phyloP scores from a whole-genome alignment of 2,113 vertebrate species.

The Oreochromis spilurus region DNA sequence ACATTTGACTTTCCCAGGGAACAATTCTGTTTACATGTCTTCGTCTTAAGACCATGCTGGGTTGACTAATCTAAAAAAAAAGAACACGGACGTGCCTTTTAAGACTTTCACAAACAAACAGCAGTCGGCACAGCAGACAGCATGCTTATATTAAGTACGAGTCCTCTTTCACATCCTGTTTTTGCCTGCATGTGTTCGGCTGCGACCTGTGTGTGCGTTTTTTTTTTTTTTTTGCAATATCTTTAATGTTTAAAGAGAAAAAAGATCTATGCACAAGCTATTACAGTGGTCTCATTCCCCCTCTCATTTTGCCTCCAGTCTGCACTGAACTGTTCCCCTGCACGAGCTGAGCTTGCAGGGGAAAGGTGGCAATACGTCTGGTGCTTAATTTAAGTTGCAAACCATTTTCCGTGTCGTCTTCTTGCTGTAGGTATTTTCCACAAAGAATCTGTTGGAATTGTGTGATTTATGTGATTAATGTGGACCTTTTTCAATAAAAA shows the following conservation, averaged over 20 bases:
- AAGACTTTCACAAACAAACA: not conserved
- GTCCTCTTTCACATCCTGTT: slow-evolving; percentile 1
- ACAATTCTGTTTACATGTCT: not conserved
- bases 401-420: slow-evolving; percentile 4
- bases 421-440: slow-evolving; percentile 31
- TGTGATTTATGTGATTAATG: slow-evolving; percentile 18
- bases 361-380: not conserved
- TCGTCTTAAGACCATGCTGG: not conserved
- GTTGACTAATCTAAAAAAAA: not conserved
- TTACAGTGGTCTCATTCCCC: not conserved
- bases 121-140: not conserved
- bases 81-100: not conserved
- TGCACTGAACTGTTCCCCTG: slow-evolving; percentile 57
- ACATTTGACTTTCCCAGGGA: not conserved
- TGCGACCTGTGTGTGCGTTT: not conserved
- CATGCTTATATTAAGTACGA: slow-evolving; percentile 75
- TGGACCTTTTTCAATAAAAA: slow-evolving; percentile 62
- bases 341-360: not conserved
- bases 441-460: slow-evolving; percentile 37
- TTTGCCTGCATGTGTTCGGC: not conserved
- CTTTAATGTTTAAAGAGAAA: slow-evolving; percentile 77
- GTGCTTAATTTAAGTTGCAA: not conserved
- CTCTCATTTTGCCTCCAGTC: not conserved
- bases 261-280: slow-evolving; percentile 48
- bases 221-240: slow-evolving; percentile 57